A percentile compares a stretch with the other conserved stretches of the same genome.
These are phyloP conservation scores for Holothuria scabra DNA, from an alignment of 53 echinoderm and acorn worm species.

Conservation along the genomic window DNA sequence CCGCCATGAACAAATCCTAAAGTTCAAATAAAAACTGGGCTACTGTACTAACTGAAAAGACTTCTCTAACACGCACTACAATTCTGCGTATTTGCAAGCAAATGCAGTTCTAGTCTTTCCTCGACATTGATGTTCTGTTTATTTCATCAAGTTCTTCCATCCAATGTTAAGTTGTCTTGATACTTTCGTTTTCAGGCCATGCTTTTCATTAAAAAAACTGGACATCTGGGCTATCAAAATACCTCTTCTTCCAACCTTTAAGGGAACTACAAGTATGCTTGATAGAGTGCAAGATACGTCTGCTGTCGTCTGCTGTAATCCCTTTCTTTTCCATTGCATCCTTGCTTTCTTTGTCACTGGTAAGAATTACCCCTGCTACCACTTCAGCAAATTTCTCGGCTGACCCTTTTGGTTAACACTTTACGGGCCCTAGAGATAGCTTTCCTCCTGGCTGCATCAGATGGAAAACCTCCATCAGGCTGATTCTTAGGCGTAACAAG, in stretches of 20 bases:
- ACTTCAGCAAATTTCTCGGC: neutral
- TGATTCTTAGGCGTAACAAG: neutral
- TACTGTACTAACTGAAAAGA: too few relatives aligned
- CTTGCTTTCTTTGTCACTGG: neutral
- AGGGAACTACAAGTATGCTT: neutral
- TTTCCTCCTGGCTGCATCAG: neutral
- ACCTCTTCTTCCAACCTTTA: neutral
- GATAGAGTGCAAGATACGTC: neutral
- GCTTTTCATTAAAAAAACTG: neutral
- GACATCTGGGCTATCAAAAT: neutral
- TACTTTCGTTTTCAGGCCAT: neutral
- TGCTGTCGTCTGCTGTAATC: neutral
- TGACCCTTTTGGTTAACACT: neutral
- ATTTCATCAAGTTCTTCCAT: conserved; percentile 6
- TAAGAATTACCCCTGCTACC: neutral
- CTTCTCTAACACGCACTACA: too few relatives aligned
- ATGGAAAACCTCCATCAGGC: neutral
- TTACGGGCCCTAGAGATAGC: conserved; percentile 6
- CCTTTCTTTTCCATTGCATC: neutral
- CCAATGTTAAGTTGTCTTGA: conserved; percentile 24
- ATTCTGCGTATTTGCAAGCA: too few relatives aligned
- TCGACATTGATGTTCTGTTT: neutral
- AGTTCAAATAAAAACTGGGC: too few relatives aligned
- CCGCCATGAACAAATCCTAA: too few relatives aligned
- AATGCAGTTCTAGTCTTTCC: too few relatives aligned